Evolutionary conservation across 2,797 vertebrate genomes (phyloP), one percentile per base, ranked within the genome.

Genomic region (Graptemys geographica): DNA sequence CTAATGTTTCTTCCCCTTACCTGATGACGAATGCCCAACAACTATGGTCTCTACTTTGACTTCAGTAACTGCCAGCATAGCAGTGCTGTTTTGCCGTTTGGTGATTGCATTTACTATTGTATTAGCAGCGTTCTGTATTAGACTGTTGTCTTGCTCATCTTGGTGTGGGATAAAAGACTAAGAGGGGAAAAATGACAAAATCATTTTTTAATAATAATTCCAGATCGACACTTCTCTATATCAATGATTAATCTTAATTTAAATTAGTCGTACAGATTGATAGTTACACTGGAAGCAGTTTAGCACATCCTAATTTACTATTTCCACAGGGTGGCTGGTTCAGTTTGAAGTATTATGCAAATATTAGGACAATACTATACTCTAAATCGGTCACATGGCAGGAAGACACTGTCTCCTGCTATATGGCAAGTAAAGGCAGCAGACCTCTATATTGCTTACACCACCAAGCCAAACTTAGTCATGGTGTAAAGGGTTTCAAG

Each of bases 51-150:
- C 99, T 89, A 99, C 98, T 94, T 99, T 99, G 95, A 99, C 99
- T 98, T 99, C 99, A 9, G 99, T 98, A 91, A 99, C 97, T 0
- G 99, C 99, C 91, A 99, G 95, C 97, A 99, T 98, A 83, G 99
- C 90, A 0, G 99, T 99, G 98, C 99, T 99, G 98, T 99, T 99
- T 44, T 98, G 99, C 41, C 98, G 97, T 96, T 99, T 99, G 28
- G 99, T 99, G 94, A 99, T 98, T 15, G 99, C 98, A 0, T 97
- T 96, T 51, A 99, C 99, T 47, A 99, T 98, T 92, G 98, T 98
- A 0, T 98, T 98, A 37, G 99, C 99, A 0, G 99, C 99, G 1
- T 98, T 98, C 97, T 99, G 98, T 95, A 99, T 99, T 84, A 99
- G 98, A 52, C 98, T 98, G 3, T 98, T 98, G 80, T 99, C 99